phyloP scores from a whole-genome alignment of 2,888 invertebrate genomes.

The Cyrtodaria siliqua region DNA sequence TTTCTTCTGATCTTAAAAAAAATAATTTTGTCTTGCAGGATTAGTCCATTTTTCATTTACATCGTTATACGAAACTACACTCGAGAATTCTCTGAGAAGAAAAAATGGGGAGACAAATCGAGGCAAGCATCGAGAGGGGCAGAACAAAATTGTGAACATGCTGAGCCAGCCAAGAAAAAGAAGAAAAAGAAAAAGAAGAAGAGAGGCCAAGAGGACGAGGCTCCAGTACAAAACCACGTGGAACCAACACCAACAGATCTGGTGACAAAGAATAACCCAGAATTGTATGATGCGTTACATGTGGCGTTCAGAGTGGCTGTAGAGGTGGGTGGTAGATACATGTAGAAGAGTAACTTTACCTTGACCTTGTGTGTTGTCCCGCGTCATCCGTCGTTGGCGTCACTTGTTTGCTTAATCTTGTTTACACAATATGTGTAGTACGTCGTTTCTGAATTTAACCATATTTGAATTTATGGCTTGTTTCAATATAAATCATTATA shows the following conservation, averaged over 20 bases:
- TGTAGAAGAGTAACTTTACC: no score
- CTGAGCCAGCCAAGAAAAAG: conserved; percentile 40
- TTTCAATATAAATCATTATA: no score
- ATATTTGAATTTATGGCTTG: no score
- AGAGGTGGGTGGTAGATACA: conserved; percentile 52
- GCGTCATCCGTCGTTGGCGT: no score
- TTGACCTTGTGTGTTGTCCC: no score
- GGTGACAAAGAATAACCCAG: conserved; percentile 52
- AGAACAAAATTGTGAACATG: neutral
- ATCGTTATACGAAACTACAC: conserved; percentile 52
- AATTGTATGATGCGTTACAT: conserved; percentile 49
- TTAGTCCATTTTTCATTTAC: conserved; percentile 57
- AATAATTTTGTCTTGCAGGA: conserved; percentile 42
- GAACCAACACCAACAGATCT: conserved; percentile 32
- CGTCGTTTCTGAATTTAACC: no score
- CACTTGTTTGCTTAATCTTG: no score
- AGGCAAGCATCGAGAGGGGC: neutral
- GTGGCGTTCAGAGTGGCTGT: conserved; percentile 50
- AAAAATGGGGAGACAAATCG: neutral
- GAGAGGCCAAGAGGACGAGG: neutral
- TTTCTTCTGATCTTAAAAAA: no score
- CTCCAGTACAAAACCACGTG: conserved; percentile 8
- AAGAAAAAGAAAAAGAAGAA: conserved; percentile 56
- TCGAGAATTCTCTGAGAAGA: conserved; percentile 40
- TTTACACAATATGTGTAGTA: no score